Evolutionary conservation across 2,888 invertebrate genomes (phyloP), one percentile per base, ranked within the genome.

Genomic region (Piscicola geometra): DNA sequence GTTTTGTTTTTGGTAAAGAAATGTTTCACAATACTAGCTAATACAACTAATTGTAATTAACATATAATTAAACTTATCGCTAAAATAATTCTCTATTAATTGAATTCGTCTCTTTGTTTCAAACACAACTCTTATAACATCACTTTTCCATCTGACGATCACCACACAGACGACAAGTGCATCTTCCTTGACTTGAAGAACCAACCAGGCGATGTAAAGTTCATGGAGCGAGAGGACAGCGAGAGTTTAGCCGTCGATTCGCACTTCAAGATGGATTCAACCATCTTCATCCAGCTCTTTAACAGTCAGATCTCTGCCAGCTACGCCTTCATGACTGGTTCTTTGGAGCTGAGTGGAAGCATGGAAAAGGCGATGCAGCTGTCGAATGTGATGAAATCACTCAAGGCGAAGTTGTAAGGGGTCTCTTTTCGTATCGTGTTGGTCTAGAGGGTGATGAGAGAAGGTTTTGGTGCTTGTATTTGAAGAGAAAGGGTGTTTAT

Each of bases 321-420:
- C 0, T 90, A 90, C 0, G 97, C 98, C 0, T 96, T 94, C 86
- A 95, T 98, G 94, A 91, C 91, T 83, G 97, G 97, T 73, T 96
- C 95, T 86, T 87, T 98, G 81, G 96, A 95, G 87, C 93, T 98
- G 80, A 89, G 88, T 79, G 97, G 98, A 0, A 93, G 95, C 83
- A 88, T 98, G 82, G 92, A 91, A 81, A 92, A 94, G 84, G 98
- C 97, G 0, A 91, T 97, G 90, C 96, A 95, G 84, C 87, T 98
- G 77, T 96, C 97, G 78, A 85, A 84, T 78, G 30, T 75, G 1
- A 25, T 78, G 50, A 77, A 78, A n/a, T 30, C 70, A 0, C 33
- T 75, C n/a, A 75, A 56, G 69, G 91, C 90, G n/a, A 56, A 56
- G 60, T 56, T 56, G 60, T 56, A 56, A 21, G n/a, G 60, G n/a